These are phyloP conservation scores for Sebastes oblongus DNA, from an alignment of 2,797 vertebrate genomes.

Conservation along the genomic window DNA sequence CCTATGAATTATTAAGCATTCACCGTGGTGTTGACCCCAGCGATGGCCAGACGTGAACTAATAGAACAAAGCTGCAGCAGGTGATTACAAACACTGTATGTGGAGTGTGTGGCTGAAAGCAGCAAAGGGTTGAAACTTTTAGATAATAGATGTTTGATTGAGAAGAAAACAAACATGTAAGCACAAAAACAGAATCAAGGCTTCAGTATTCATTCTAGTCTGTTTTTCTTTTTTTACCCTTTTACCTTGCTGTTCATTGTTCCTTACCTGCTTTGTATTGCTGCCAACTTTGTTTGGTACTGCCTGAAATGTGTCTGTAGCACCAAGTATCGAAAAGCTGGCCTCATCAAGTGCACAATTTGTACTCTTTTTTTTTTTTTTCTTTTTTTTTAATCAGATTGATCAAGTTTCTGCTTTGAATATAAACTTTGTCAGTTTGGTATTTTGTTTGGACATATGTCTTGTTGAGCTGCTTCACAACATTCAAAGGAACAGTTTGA, in stretches of 20 bases:
- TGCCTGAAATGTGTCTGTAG: neutral
- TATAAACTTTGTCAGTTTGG: neutral
- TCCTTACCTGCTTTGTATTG: neutral
- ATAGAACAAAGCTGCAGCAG: conserved; percentile 42
- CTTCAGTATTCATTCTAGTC: neutral
- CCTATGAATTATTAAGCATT: conserved; percentile 67
- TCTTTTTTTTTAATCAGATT: neutral
- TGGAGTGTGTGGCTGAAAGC: neutral
- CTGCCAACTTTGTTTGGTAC: neutral
- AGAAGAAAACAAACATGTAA: neutral
- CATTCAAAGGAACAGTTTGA: neutral
- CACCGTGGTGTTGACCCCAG: conserved; percentile 34
- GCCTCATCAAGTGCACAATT: neutral
- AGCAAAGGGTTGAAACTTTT: neutral
- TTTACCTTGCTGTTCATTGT: neutral
- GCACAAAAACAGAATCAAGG: neutral
- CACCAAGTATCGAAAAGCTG: neutral
- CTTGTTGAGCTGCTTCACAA: neutral
- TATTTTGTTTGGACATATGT: neutral
- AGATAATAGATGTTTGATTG: neutral
- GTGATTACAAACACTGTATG: conserved; percentile 29
- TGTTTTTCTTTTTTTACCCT: neutral
- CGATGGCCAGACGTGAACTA: conserved; percentile 23
- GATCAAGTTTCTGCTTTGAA: neutral
- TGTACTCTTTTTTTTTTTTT: neutral